A percentile compares a stretch with the other conserved stretches of the same genome.
These are phyloP conservation scores for Conchocele bisecta DNA, from an alignment of 2,888 invertebrate species.

Conservation along the genomic window DNA sequence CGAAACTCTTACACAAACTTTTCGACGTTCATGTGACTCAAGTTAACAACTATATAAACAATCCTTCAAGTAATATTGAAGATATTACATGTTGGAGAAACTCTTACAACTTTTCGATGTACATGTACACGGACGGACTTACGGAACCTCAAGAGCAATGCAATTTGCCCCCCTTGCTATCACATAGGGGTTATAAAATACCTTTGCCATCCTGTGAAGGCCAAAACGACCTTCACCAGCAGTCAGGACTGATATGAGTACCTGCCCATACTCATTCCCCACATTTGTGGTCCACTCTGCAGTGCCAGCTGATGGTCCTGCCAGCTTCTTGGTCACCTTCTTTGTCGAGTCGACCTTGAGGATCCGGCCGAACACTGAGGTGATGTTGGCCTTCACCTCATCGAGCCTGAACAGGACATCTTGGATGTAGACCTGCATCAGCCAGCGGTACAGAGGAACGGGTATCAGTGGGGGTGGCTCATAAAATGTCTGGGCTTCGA, in stretches of 20 bases:
- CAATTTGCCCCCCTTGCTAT: too few relatives aligned
- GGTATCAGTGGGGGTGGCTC: conserved; percentile 30
- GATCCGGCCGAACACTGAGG: conserved; percentile 59
- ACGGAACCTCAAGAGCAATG: too few relatives aligned
- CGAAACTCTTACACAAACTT: too few relatives aligned
- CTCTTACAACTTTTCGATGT: too few relatives aligned
- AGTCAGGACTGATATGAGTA: conserved; percentile 57
- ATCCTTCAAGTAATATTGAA: too few relatives aligned
- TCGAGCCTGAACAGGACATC: conserved; percentile 56
- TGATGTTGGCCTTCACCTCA: conserved; percentile 61
- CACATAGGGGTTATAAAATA: too few relatives aligned
- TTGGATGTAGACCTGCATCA: conserved; percentile 45
- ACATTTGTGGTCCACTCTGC: conserved; percentile 59
- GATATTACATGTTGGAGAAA: too few relatives aligned
- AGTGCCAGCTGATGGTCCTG: conserved; percentile 40
- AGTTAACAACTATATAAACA: too few relatives aligned
- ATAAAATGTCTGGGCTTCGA: background rate
- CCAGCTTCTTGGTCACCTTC: conserved; percentile 51
- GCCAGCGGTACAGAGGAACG: conserved; percentile 52
- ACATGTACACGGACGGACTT: too few relatives aligned
- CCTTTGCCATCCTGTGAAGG: conserved; percentile 26
- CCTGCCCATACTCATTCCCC: conserved; percentile 46
- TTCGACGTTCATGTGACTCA: too few relatives aligned
- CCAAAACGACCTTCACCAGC: conserved; percentile 51
- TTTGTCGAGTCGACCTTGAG: conserved; percentile 70